Evolutionary conservation across 2,113 vertebrate genomes (phyloP).

Genomic region (Toxostoma redivivum): DNA sequence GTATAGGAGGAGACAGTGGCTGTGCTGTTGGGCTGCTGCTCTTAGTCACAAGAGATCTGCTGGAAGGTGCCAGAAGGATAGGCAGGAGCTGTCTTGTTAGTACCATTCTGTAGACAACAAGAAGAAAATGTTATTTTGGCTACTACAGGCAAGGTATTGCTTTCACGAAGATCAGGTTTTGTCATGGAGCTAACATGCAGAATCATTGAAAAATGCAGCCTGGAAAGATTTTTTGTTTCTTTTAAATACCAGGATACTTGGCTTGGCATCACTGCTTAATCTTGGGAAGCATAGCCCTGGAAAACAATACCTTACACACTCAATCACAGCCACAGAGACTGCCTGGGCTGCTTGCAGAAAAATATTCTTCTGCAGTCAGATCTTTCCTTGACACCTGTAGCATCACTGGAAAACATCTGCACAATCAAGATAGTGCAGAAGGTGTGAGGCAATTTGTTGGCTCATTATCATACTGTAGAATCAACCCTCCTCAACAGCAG

Average conservation of each 20-base stretch:
- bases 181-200: neutral
- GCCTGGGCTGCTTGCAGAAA: neutral
- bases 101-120: neutral
- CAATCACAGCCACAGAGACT: neutral
- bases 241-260: neutral
- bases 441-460: neutral
- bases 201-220: neutral
- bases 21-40: neutral
- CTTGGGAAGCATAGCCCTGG: neutral
- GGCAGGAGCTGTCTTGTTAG: neutral
- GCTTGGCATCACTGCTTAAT: neutral
- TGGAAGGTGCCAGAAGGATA: neutral
- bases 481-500: neutral
- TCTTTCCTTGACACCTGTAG: neutral
- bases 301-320: neutral
- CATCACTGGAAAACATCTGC: conserved; percentile 2
- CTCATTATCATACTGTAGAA: neutral
- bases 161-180: neutral
- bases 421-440: neutral
- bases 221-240: neutral
- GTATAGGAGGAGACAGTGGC: neutral
- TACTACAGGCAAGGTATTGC: neutral
- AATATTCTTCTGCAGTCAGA: neutral
- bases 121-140: neutral
- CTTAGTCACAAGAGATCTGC: neutral